Conservation (phyloP, 1,140 invertebrate species). For the Chionoecetes opilio region DNA sequence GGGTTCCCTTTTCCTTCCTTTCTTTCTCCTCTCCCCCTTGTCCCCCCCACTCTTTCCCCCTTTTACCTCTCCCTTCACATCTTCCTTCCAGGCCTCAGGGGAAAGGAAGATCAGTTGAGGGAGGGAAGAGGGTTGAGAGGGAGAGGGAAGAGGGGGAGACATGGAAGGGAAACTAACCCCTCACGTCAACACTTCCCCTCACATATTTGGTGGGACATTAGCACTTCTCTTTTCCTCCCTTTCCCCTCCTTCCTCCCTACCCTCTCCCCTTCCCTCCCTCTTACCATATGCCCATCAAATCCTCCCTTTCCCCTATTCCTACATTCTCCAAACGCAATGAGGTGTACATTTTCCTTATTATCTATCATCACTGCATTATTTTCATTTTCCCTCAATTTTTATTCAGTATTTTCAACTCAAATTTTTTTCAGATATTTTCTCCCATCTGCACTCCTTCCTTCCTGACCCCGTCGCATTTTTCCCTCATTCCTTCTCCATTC, state of each 20-base stretch:
- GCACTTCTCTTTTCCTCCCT: background rate
- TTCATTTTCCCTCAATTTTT: background rate
- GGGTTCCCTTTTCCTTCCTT: background rate
- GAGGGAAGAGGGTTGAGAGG: background rate
- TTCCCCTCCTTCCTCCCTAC: background rate
- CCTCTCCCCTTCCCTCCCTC: background rate
- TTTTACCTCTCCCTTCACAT: background rate
- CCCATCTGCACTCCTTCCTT: too few species aligned
- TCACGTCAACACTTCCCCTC: background rate
- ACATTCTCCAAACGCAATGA: constrained; percentile 5
- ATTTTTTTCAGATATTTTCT: too few species aligned
- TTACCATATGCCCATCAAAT: background rate
- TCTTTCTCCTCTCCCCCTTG: background rate
- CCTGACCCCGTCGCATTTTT: background rate
- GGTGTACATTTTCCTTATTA: background rate
- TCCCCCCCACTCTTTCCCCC: background rate
- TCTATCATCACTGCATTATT: background rate
- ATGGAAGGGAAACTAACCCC: background rate
- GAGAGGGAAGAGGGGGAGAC: background rate
- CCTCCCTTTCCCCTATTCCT: background rate
- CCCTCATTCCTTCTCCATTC: background rate
- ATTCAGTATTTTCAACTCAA: background rate
- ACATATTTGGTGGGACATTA: constrained; percentile 29
- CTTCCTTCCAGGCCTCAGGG: background rate
- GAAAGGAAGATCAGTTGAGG: background rate